These are phyloP conservation scores for Drusus annulatus DNA, from an alignment of 1,140 invertebrate genomes.

Conservation along the genomic window DNA sequence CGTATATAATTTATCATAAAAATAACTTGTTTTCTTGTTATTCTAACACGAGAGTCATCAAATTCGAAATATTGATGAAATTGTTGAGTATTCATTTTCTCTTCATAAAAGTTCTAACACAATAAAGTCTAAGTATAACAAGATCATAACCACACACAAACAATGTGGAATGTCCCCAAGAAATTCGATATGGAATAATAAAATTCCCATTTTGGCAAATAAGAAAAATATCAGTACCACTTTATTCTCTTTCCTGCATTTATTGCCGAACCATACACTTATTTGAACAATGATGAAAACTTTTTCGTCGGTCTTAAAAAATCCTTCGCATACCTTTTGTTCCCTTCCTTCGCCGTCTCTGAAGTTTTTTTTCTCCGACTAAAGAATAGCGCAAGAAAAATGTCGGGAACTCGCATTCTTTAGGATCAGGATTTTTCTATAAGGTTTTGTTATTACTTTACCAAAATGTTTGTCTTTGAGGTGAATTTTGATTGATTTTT, in stretches of 20 bases:
- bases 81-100: no score
- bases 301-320: constrained; percentile 40
- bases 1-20: no score
- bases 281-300: constrained; percentile 46
- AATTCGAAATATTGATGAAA: no score
- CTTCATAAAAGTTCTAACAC: no score
- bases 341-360: constrained; percentile 27
- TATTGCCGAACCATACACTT: constrained; percentile 44
- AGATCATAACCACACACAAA: no score
- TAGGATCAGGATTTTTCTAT: no score
- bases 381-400: constrained; percentile 26
- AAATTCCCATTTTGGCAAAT: constrained; percentile 19
- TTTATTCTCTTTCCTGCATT: constrained; percentile 30
- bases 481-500: no score
- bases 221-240: constrained; percentile 16
- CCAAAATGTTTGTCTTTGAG: no score
- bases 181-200: constrained; percentile 11
- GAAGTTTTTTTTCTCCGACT: constrained; percentile 17
- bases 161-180: neutral
- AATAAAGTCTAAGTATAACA: no score
- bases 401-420: constrained; percentile 31
- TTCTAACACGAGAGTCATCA: no score
- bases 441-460: neutral
- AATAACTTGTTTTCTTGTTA: no score
- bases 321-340: constrained; percentile 37